These are phyloP conservation scores for Actenoides lindsayi DNA, from an alignment of 2,113 vertebrate species.

Conservation along the genomic window DNA sequence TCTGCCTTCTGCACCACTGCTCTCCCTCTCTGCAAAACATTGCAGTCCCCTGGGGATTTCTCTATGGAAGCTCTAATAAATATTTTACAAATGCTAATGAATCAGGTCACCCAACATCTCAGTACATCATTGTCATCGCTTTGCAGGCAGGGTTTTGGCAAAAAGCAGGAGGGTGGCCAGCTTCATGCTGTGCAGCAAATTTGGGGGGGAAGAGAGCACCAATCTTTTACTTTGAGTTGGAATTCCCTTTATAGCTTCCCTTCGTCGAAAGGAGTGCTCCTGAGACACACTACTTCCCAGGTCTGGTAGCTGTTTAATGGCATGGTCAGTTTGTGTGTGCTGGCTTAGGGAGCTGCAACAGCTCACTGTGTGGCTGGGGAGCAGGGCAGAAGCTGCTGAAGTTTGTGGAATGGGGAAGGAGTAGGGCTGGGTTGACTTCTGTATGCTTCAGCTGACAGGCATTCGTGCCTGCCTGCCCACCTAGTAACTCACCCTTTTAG, in stretches of 20 bases:
- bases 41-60: neutral
- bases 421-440: neutral
- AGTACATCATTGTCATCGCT: neutral
- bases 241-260: neutral
- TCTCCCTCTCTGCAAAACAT: neutral
- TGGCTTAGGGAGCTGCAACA: neutral
- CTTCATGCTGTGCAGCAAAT: neutral
- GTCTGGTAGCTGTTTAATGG: neutral
- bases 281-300: neutral
- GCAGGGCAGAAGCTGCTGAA: neutral
- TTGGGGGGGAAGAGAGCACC: neutral
- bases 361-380: neutral
- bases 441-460: neutral
- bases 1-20: neutral
- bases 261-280: neutral
- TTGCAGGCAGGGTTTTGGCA: neutral
- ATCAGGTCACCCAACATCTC: neutral
- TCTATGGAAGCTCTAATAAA: neutral
- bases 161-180: neutral
- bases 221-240: neutral
- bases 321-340: neutral
- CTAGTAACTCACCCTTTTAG: neutral
- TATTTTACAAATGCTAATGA: conserved; percentile 24
- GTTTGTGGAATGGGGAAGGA: neutral
- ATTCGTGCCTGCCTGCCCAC: neutral